Conservation (phyloP, 2,797 vertebrate genomes). For the Falco rusticolus region DNA sequence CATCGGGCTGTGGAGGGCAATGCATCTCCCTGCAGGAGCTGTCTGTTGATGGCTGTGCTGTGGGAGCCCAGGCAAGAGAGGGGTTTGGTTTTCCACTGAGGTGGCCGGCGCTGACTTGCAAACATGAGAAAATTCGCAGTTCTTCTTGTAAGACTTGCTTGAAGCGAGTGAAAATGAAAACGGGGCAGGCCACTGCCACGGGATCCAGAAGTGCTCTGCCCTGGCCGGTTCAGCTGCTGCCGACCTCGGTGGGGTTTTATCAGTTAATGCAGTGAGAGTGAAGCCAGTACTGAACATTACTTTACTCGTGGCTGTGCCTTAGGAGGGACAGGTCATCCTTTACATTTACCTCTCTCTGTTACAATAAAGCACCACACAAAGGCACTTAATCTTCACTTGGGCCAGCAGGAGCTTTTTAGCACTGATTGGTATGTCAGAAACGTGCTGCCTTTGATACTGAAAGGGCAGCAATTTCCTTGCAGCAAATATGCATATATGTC, state of each 20-base stretch:
- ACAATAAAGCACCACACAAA: not conserved
- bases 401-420: constrained; percentile 1
- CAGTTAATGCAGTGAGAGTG: not conserved
- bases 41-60: not conserved
- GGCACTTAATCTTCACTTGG: not conserved
- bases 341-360: not conserved
- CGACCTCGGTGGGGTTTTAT: not conserved
- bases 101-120: not conserved
- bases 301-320: not conserved
- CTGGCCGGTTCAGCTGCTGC: not conserved
- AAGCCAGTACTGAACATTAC: not conserved
- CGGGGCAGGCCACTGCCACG: not conserved
- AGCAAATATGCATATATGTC: constrained; percentile 1
- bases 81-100: not conserved
- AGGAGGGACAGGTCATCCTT: not conserved
- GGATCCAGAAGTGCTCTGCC: not conserved
- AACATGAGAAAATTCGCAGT: not conserved
- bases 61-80: fast-evolving
- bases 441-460: not conserved
- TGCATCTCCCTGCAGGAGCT: not conserved
- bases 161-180: not conserved
- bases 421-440: not conserved
- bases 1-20: not conserved
- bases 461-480: constrained; percentile 17
- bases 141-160: not conserved